phyloP scores from a whole-genome alignment of 2,113 vertebrate species.

The Pionites leucogaster region DNA sequence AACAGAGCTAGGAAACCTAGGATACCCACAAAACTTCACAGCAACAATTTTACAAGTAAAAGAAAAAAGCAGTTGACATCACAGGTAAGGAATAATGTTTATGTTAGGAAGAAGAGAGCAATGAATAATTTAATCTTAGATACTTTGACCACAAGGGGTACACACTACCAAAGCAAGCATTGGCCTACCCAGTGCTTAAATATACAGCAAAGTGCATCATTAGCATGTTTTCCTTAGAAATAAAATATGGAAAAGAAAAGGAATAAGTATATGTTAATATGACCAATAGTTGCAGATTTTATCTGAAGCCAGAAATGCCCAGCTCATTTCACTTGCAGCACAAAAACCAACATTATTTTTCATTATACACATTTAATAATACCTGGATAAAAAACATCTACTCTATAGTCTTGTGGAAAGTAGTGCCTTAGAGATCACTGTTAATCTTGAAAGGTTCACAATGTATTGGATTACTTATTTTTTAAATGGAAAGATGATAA shows the following conservation, averaged over 20 bases:
- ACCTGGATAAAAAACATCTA: neutral
- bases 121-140: neutral
- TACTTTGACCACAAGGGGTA: neutral
- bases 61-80: neutral
- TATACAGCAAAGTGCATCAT: neutral
- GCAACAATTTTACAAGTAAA: neutral
- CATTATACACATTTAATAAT: neutral
- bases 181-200: neutral
- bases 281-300: neutral
- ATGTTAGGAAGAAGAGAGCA: neutral
- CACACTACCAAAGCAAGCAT: neutral
- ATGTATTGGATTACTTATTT: neutral
- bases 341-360: neutral
- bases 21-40: neutral
- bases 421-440: neutral
- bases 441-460: neutral
- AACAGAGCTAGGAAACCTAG: neutral
- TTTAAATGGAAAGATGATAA: neutral
- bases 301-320: neutral
- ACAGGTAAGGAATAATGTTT: neutral
- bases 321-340: neutral
- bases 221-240: neutral
- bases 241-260: neutral
- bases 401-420: neutral
- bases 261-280: neutral